Evolutionary conservation across 2,797 vertebrate species (phyloP).

Genomic region (Gymnodraco acuticeps): DNA sequence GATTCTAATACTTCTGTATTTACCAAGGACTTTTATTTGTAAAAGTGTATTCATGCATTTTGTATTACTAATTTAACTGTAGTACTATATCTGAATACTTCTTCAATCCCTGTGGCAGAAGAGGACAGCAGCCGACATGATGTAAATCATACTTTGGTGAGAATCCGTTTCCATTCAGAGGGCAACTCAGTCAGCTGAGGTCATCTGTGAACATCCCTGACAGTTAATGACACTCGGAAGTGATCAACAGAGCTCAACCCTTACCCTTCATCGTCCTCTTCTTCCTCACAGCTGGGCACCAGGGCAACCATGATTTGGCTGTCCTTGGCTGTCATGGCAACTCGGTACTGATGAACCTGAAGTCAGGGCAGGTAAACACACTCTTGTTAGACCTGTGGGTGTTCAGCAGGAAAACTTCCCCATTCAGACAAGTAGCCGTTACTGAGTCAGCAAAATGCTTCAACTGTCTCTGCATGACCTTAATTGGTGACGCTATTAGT

Average conservation of each 20-base stretch:
- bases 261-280: slow-evolving; percentile 84
- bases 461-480: background rate
- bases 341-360: slow-evolving; percentile 96
- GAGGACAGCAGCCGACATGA: too few relatives aligned
- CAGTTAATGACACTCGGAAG: background rate
- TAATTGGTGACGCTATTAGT: background rate
- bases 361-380: slow-evolving; percentile 8
- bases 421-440: too few relatives aligned
- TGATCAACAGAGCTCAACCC: background rate
- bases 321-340: slow-evolving; percentile 97
- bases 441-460: background rate
- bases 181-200: too few relatives aligned
- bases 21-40: too few relatives aligned
- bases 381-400: background rate
- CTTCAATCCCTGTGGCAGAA: too few relatives aligned
- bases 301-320: slow-evolving; percentile 97
- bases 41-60: too few relatives aligned
- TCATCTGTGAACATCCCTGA: too few relatives aligned
- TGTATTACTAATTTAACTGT: too few relatives aligned
- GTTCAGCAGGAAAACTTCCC: background rate
- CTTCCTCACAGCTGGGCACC: slow-evolving; percentile 89
- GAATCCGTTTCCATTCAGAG: too few relatives aligned
- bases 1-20: too few relatives aligned
- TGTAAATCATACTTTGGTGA: too few relatives aligned
- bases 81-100: too few relatives aligned